Base-by-base conservation (phyloP, 2,113 vertebrate genomes). In the Melanotaenia duboulayi region DNA sequence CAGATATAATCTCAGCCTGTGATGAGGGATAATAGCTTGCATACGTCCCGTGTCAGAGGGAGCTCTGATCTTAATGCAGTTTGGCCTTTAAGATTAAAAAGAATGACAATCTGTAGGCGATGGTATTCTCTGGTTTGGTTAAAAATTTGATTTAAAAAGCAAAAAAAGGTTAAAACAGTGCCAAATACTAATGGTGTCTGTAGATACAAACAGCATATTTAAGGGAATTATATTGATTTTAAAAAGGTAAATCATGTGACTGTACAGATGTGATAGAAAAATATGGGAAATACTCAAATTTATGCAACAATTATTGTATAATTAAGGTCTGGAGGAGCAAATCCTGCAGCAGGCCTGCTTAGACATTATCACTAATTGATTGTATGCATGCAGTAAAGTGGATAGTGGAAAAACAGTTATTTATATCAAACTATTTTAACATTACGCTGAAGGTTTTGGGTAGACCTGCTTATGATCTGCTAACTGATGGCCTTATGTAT, bases 21-120 rank as follows among this genome's bases (percentile, higher is more conserved):
- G 58, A 68, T 70, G 52, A 66, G 32, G 55, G 65, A 77, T 62
- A 75, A 79, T 50, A 37, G 65, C 64, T 19, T 10, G 35, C 48
- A 68, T 81, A 64, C 67, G 67, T 72, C 78, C 61, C 35, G 2
- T 40, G 23, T 16, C 63, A 32, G 14, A 9, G 6, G 4, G 22
- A 44, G 24, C 13, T 5, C 60, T 25, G 55, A 57, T 55, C 49
- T 19, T 42, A 1, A 42, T 11, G 37, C 24, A 7, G 50, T 48
- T 69, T 20, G 25, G 54, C 7, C 69, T 37, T 48, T 50, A 23
- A 44, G 62, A 79, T 81, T 54, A 68, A 42, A 72, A 56, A 37
- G 14, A 37, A 56, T 1, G 16, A 64, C 44, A 42, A 80, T 82
- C 76, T 60, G 35, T 57, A 28, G 19, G 10, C 16, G 32, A 49